Evolutionary conservation across 2,797 vertebrate species (phyloP).

Genomic region (Peromyscus melanophrys): DNA sequence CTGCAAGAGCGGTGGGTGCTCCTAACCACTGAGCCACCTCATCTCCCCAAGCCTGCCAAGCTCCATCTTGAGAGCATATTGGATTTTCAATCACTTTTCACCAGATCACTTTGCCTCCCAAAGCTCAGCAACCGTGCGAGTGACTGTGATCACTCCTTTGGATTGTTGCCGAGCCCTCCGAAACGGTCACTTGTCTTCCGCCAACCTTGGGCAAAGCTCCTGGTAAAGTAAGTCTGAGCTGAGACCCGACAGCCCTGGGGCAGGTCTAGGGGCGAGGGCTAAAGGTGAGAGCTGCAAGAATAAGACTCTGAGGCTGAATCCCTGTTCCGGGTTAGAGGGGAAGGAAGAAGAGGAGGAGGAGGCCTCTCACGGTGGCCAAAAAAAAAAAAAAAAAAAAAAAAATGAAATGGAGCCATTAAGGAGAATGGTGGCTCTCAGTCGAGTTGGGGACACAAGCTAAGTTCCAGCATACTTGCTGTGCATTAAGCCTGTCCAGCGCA

Average conservation of each 20-base stretch:
- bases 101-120: neutral
- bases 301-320: neutral
- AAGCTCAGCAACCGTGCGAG: neutral
- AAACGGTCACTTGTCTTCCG: neutral
- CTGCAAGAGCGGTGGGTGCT: neutral
- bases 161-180: neutral
- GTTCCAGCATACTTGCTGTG: neutral
- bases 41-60: too few relatives aligned
- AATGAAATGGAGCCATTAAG: neutral
- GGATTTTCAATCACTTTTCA: slow-evolving; percentile 2
- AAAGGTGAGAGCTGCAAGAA: neutral
- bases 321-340: neutral
- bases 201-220: neutral
- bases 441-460: neutral
- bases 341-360: neutral
- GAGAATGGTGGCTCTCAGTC: neutral
- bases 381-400: too few relatives aligned
- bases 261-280: neutral
- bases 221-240: neutral
- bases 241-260: neutral
- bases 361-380: too few relatives aligned
- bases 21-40: neutral
- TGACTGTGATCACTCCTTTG: neutral
- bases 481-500: neutral
- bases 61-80: neutral